Percentiles rank a stretch among this genome's conserved stretches.
Evolutionary conservation across 2,113 vertebrate species (phyloP).

Genomic region (Petrocephalus zakoni): DNA sequence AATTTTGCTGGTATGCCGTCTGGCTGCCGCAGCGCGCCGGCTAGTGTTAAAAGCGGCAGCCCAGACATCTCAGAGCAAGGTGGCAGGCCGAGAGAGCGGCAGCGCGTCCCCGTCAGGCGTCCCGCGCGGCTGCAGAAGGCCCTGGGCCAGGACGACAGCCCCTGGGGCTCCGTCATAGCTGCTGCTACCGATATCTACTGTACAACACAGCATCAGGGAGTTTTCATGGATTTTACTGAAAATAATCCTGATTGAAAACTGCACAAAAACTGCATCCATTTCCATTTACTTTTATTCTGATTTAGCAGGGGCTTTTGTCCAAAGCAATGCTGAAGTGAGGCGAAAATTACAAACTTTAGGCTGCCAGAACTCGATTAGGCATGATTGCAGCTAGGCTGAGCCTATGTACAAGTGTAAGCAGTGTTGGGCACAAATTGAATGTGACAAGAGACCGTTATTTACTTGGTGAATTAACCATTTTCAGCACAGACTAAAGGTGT

Average conservation of each 20-base stretch:
- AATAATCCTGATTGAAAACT: background rate
- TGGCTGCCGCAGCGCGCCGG: background rate
- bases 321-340: background rate
- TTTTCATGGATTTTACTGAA: background rate
- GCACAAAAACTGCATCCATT: background rate
- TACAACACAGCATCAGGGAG: background rate
- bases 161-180: background rate
- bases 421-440: background rate
- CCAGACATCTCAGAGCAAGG: background rate
- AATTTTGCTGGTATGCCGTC: slow-evolving; percentile 26
- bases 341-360: background rate
- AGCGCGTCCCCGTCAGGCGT: background rate
- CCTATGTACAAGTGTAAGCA: background rate
- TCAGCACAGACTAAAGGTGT: background rate
- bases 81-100: background rate
- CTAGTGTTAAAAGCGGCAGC: background rate
- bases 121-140: background rate
- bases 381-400: background rate
- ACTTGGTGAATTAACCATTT: background rate
- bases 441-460: background rate
- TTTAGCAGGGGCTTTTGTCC: background rate
- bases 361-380: background rate
- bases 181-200: background rate
- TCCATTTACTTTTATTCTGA: background rate
- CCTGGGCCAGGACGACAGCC: too few species aligned